Evolutionary conservation across 2,888 invertebrate genomes (phyloP).

Genomic region (Phalera bucephala): DNA sequence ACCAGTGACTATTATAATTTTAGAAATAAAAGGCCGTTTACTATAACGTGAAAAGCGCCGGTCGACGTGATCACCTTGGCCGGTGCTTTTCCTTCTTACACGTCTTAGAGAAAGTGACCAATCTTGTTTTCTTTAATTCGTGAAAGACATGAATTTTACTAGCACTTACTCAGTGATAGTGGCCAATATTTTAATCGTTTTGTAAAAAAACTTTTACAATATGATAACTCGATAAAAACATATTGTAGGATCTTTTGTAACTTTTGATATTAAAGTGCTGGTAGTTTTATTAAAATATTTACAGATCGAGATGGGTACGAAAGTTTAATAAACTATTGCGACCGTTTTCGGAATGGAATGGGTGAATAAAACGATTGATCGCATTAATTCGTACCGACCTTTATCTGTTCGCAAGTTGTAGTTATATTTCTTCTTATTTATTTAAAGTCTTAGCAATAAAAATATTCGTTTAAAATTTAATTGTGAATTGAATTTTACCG

Average conservation of each 20-base stretch:
- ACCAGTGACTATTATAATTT: slow-evolving; percentile 83
- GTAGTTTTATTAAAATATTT: slow-evolving; percentile 58
- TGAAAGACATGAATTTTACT: slow-evolving; percentile 54
- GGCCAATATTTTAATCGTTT: slow-evolving; percentile 66
- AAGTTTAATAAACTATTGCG: slow-evolving; percentile 66
- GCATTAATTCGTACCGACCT: slow-evolving; percentile 79
- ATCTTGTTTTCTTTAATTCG: slow-evolving; percentile 76
- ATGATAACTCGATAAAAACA: slow-evolving; percentile 58
- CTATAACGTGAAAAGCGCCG: slow-evolving; percentile 61
- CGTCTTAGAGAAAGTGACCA: slow-evolving; percentile 74
- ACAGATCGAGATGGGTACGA: slow-evolving; percentile 75
- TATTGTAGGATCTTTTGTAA: slow-evolving; percentile 78
- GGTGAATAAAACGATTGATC: slow-evolving; percentile 48
- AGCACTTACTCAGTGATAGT: slow-evolving; percentile 69
- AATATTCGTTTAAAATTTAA: slow-evolving; percentile 51
- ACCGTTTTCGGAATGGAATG: slow-evolving; percentile 45
- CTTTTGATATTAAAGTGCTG: slow-evolving; percentile 81
- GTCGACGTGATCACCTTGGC: slow-evolving; percentile 66
- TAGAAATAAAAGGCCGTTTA: slow-evolving; percentile 70
- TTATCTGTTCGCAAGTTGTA: slow-evolving; percentile 74
- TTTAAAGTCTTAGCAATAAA: slow-evolving; percentile 77
- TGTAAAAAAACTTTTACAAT: slow-evolving; percentile 69
- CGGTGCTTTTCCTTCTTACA: slow-evolving; percentile 63
- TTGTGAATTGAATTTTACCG: slow-evolving; percentile 49
- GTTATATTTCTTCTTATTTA: slow-evolving; percentile 79